Conservation (phyloP, 2,888 invertebrate genomes). For the Drosophila borealis region DNA sequence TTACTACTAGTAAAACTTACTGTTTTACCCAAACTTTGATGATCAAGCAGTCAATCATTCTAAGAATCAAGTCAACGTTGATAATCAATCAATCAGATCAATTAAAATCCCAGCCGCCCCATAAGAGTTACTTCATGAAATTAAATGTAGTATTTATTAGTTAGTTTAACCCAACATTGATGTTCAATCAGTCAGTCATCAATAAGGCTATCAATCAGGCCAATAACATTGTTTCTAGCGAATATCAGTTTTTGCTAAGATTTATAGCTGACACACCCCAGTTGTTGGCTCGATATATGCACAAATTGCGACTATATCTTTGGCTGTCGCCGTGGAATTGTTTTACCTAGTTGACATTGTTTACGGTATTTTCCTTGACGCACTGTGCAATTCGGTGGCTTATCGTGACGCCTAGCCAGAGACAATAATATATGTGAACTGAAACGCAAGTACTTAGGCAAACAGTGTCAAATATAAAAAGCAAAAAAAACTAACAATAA, state of each 20-base stretch:
- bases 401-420: conserved; percentile 23
- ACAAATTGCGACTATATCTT: background rate
- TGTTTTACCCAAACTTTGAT: too few species aligned
- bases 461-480: conserved; percentile 14
- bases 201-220: too few species aligned
- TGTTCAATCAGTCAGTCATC: too few species aligned
- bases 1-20: too few species aligned
- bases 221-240: background rate
- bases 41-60: too few species aligned
- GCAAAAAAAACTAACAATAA: conserved; percentile 27
- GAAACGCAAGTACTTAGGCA: conserved; percentile 37
- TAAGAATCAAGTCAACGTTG: too few species aligned
- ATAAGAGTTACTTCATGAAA: too few species aligned
- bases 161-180: too few species aligned
- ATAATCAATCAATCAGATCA: too few species aligned
- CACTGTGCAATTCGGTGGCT: conserved; percentile 23
- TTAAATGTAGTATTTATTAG: too few species aligned
- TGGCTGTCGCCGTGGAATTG: background rate
- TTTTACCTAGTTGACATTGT: background rate
- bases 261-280: background rate
- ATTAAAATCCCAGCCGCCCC: too few species aligned
- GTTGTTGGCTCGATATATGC: background rate
- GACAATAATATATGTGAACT: conserved; percentile 1
- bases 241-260: conserved; percentile 12
- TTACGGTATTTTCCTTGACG: conserved; percentile 34